Percentiles rank a stretch among this genome's conserved stretches.
phyloP scores from a whole-genome alignment of 2,888 invertebrate genomes.

The Podotricha telesiphe region DNA sequence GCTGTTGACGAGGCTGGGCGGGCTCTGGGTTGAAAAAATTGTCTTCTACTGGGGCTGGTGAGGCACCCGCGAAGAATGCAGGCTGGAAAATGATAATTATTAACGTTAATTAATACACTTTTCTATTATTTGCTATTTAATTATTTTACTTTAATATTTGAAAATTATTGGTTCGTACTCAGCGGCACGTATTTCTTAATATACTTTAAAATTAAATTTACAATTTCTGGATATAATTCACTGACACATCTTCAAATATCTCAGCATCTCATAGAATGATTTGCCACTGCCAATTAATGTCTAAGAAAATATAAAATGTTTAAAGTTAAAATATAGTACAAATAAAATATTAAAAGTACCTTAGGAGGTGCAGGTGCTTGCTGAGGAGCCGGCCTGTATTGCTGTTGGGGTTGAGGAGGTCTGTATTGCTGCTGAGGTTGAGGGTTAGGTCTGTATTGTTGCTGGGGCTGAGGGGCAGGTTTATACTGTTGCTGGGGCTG shows the following conservation, averaged over 20 bases:
- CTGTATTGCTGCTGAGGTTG: conserved; percentile 48
- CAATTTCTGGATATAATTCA: too few relatives aligned
- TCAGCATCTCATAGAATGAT: too few relatives aligned
- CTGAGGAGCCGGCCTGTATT: conserved; percentile 53
- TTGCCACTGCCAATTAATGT: too few relatives aligned
- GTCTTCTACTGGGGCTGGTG: conserved; percentile 61
- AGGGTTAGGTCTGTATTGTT: conserved; percentile 49
- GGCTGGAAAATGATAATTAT: conserved; percentile 58
- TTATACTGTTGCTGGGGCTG: conserved; percentile 51
- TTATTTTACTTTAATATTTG: not conserved
- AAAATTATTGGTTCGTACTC: not conserved
- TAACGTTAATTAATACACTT: not conserved
- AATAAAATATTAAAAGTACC: conserved; percentile 49
- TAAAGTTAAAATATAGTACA: too few relatives aligned
- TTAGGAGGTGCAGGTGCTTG: conserved; percentile 67
- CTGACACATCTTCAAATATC: too few relatives aligned
- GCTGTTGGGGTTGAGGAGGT: conserved; percentile 48
- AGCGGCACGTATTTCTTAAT: too few relatives aligned
- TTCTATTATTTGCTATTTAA: not conserved
- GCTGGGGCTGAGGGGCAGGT: conserved; percentile 53
- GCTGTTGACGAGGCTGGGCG: conserved; percentile 59
- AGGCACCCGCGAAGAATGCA: conserved; percentile 74
- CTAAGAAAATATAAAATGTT: too few relatives aligned
- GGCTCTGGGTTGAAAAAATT: conserved; percentile 67
- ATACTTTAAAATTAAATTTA: too few relatives aligned